Evolutionary conservation across 2,113 vertebrate species (phyloP).

Genomic region (Pyrgilauda ruficollis): DNA sequence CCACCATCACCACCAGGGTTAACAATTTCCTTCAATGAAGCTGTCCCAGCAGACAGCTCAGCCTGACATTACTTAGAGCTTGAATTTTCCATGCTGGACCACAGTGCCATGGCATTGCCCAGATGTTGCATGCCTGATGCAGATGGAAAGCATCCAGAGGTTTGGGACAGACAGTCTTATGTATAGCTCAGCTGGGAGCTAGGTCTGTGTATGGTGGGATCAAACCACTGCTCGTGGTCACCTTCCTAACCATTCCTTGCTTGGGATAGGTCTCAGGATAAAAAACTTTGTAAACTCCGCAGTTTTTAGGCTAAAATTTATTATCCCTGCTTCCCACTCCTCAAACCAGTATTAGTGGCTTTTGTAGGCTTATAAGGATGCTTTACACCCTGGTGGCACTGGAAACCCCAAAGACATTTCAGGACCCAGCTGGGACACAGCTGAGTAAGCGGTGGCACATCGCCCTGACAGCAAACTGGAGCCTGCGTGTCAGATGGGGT

Average conservation of each 20-base stretch:
- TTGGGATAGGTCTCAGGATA: neutral
- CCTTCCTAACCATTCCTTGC: neutral
- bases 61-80: neutral
- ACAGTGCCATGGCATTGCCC: fast-evolving
- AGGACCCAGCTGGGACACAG: neutral
- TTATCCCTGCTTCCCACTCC: neutral
- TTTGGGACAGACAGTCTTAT: neutral
- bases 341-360: neutral
- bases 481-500: neutral
- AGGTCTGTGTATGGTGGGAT: neutral
- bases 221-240: neutral
- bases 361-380: neutral
- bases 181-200: fast-evolving
- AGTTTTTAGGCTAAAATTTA: neutral
- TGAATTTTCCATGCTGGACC: fast-evolving
- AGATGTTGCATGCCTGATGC: neutral
- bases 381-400: neutral
- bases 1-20: neutral
- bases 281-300: neutral
- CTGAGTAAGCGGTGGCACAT: fast-evolving
- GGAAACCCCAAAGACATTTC: neutral
- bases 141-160: neutral
- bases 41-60: neutral
- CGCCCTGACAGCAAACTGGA: fast-evolving
- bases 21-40: neutral